A percentile compares a stretch with the other conserved stretches of the same genome.
Evolutionary conservation across 2,797 vertebrate species (phyloP).

Genomic region (Acomys russatus): DNA sequence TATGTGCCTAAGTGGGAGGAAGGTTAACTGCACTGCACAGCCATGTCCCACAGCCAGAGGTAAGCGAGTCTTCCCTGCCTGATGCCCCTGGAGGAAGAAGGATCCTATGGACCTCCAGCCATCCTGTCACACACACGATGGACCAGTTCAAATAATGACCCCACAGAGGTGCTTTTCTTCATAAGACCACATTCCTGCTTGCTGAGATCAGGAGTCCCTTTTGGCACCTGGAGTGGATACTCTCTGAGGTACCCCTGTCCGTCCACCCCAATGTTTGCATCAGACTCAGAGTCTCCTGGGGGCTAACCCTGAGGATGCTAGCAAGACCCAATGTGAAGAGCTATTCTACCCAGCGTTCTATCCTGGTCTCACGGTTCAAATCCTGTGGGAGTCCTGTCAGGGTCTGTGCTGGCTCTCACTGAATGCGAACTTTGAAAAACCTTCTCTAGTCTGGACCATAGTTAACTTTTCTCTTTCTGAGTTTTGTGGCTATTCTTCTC

Average conservation of each 20-base stretch:
- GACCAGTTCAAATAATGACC: neutral
- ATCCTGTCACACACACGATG: neutral
- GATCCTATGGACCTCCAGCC: neutral
- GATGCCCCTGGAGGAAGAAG: neutral
- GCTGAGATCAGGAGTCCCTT: fast-evolving
- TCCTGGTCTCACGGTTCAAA: neutral
- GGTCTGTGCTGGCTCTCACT: neutral
- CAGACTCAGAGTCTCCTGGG: neutral
- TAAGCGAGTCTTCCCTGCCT: conserved; percentile 80
- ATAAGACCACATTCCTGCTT: neutral
- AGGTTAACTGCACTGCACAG: conserved; percentile 92
- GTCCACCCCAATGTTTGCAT: fast-evolving
- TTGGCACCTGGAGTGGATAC: neutral
- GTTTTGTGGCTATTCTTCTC: neutral
- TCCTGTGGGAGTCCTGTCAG: fast-evolving
- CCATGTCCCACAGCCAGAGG: conserved; percentile 93
- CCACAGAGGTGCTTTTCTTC: neutral
- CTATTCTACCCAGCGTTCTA: neutral
- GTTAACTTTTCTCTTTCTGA: neutral
- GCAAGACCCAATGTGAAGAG: fast-evolving
- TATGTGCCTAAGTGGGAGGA: conserved; percentile 93
- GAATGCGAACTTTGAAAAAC: fast-evolving
- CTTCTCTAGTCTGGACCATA: fast-evolving
- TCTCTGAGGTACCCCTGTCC: neutral
- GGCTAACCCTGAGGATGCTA: neutral